Conservation (phyloP, 1,140 invertebrate species). For the Teleogryllus occipitalis region DNA sequence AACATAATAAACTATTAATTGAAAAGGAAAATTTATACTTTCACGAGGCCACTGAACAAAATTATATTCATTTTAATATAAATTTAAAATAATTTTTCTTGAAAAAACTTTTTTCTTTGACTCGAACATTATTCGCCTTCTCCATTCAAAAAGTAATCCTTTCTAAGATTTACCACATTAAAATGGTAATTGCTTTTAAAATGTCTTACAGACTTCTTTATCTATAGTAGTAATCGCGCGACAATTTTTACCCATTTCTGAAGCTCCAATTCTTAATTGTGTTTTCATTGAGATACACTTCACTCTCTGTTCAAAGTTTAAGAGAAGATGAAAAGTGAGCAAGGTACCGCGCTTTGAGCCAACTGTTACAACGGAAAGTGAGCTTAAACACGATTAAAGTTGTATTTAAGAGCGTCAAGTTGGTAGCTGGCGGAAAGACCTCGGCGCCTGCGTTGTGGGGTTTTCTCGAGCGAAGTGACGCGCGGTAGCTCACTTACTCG, state of each 20-base stretch:
- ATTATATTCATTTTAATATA: too few species aligned
- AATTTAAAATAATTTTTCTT: too few species aligned
- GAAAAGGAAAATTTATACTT: too few species aligned
- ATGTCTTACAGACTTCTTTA: too few species aligned
- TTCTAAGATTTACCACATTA: too few species aligned
- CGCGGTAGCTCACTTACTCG: not conserved
- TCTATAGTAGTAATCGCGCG: too few species aligned
- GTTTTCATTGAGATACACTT: not conserved
- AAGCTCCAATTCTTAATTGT: not conserved
- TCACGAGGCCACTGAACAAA: too few species aligned
- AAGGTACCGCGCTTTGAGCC: not conserved
- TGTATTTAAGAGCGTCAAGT: not conserved
- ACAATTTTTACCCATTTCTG: not conserved
- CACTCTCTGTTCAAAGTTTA: not conserved
- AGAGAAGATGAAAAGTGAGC: not conserved
- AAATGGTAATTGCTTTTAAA: too few species aligned
- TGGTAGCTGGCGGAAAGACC: not conserved
- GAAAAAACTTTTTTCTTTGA: too few species aligned
- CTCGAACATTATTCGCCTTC: too few species aligned
- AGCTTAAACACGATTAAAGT: slow-evolving; percentile 5
- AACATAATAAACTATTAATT: too few species aligned
- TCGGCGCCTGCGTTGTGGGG: not conserved
- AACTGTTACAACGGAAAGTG: not conserved
- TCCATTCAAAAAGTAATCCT: too few species aligned
- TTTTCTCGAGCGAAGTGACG: not conserved